Percentiles rank a stretch among this genome's conserved stretches.
Evolutionary conservation across 1,140 invertebrate genomes (phyloP).

Genomic region (Papilio aristodemus): DNA sequence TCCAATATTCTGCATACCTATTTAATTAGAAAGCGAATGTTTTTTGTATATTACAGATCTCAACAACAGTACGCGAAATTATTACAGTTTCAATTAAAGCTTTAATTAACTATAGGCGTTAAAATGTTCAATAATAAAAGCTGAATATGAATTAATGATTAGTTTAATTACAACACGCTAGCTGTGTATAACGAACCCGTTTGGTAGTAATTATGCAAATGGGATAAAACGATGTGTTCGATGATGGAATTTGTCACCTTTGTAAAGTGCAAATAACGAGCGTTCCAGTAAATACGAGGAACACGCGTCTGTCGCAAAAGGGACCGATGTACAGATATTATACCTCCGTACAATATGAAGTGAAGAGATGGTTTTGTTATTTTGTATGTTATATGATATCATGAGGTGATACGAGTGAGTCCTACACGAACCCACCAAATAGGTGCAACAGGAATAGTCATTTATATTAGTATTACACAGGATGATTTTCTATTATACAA

Average conservation of each 20-base stretch:
- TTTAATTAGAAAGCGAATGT: not conserved
- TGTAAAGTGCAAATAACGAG: slow-evolving; percentile 38
- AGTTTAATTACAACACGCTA: slow-evolving; percentile 45
- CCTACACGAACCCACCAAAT: slow-evolving; percentile 31
- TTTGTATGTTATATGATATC: not conserved
- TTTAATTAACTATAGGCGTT: slow-evolving; percentile 38
- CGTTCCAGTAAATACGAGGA: not conserved
- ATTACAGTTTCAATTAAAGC: slow-evolving; percentile 12
- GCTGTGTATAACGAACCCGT: slow-evolving; percentile 44
- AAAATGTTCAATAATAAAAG: slow-evolving; percentile 34
- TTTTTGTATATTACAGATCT: no score
- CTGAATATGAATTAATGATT: slow-evolving; percentile 60
- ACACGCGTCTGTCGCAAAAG: slow-evolving; percentile 22
- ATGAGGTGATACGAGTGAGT: not conserved
- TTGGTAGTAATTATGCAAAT: slow-evolving; percentile 71
- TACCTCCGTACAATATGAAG: slow-evolving; percentile 22
- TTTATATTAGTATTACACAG: slow-evolving; percentile 42
- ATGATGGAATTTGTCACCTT: slow-evolving; percentile 41
- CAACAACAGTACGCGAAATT: not conserved
- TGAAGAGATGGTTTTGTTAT: not conserved
- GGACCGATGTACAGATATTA: slow-evolving; percentile 38
- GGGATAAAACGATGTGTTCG: slow-evolving; percentile 47
- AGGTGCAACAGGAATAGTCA: slow-evolving; percentile 30
- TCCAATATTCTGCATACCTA: not conserved
- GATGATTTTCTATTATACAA: slow-evolving; percentile 23